These are phyloP conservation scores for Arenaria interpres DNA, from an alignment of 2,113 vertebrate species.

Conservation along the genomic window DNA sequence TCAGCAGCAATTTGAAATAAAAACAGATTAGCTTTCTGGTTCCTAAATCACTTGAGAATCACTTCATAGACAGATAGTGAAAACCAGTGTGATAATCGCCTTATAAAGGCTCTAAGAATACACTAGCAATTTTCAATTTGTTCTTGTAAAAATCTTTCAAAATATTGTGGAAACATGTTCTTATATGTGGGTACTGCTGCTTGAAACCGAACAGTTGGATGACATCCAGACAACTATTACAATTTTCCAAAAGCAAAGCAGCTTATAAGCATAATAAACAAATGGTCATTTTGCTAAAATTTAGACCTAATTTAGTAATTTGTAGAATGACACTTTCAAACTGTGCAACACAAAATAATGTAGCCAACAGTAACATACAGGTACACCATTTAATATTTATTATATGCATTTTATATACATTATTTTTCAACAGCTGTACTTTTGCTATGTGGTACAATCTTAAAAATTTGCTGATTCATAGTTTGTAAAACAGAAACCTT, in stretches of 20 bases:
- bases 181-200: constrained; percentile 44
- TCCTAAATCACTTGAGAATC: background rate
- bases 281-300: constrained; percentile 60
- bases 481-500: constrained; percentile 93
- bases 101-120: background rate
- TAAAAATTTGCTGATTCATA: constrained; percentile 96
- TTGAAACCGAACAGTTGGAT: constrained; percentile 40
- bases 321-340: constrained; percentile 75
- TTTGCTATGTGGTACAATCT: constrained; percentile 96
- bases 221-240: constrained; percentile 62
- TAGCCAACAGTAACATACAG: constrained; percentile 86
- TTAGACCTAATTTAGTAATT: constrained; percentile 68
- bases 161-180: constrained; percentile 49
- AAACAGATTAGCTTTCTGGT: background rate
- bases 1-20: background rate
- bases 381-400: constrained; percentile 99
- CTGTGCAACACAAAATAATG: constrained; percentile 79
- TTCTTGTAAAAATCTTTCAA: background rate
- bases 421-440: constrained; percentile 90
- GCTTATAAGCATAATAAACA: constrained; percentile 66
- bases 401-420: constrained; percentile 99
- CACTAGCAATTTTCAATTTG: background rate
- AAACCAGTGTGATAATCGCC: background rate
- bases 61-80: background rate
- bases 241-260: constrained; percentile 63